These are phyloP conservation scores for Mohoua ochrocephala DNA, from an alignment of 2,113 vertebrate genomes.

Conservation along the genomic window DNA sequence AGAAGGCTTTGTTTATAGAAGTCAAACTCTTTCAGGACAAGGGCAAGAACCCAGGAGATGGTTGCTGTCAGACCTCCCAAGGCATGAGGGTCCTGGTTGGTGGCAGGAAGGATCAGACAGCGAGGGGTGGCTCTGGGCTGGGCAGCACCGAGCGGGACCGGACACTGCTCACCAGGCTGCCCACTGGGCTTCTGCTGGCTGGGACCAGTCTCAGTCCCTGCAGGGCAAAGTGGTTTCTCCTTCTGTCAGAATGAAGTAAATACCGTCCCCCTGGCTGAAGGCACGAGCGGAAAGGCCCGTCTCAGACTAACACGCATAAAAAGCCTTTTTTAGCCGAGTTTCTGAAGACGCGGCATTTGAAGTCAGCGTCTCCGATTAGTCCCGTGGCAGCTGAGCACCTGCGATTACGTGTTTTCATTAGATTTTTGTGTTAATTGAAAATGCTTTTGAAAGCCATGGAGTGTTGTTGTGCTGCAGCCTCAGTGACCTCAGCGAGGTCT, in stretches of 20 bases:
- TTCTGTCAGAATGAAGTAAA: background rate
- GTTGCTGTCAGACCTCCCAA: accelerated
- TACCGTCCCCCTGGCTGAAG: accelerated
- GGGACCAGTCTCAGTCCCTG: background rate
- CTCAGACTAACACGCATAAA: background rate
- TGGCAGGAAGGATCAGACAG: background rate
- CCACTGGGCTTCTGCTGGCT: background rate
- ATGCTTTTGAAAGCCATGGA: background rate
- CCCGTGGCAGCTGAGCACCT: background rate
- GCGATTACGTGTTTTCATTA: background rate
- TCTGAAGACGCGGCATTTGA: background rate
- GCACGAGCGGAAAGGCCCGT: accelerated
- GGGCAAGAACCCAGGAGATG: background rate
- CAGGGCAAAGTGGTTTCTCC: background rate
- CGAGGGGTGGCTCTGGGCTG: accelerated
- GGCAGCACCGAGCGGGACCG: background rate
- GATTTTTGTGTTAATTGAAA: constrained; percentile 43
- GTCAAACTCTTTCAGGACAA: background rate
- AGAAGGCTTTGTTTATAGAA: background rate
- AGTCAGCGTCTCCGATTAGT: background rate
- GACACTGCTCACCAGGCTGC: background rate
- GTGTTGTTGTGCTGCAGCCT: background rate
- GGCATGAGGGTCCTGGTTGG: background rate
- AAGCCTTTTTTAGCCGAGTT: background rate
- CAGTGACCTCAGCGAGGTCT: background rate